Evolutionary conservation across 2,113 vertebrate genomes (phyloP), one percentile per base, ranked within the genome.

Genomic region (Spermophilus dauricus): DNA sequence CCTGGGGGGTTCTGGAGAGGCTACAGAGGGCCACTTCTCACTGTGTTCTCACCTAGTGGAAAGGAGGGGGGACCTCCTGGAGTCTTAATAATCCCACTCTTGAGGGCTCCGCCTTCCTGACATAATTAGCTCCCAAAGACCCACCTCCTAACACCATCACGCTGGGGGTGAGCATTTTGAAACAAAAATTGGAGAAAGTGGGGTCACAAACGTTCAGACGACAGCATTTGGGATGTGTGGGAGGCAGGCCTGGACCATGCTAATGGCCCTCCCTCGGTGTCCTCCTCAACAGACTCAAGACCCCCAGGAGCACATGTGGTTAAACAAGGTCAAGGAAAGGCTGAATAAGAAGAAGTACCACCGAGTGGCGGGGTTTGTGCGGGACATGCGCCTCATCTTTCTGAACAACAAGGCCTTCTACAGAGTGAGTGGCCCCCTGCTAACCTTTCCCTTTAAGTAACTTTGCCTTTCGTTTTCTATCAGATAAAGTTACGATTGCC

Each of bases 321-420:
- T 98, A 32, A 9, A 93, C 58, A 78, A 53, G 70, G 58, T 98
- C 70, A 97, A 80, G 94, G 5, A 39, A 26, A 86, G 18, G 17
- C 80, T 98, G 86, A 24, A 6, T 1, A 32, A 10, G 24, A 88
- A 91, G 28, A 0, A 1, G 4, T 97, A 97, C 63, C 0, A 0
- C 14, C 58, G 0, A 5, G 97, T 98, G n/a, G 13, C n/a, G 5
- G 70, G 0, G 0, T 98, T 98, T 17, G 83, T 98, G 24, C 9
- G 0, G 10, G 95, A 98, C 65, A 42, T 98, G 80, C 85, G 81
- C 30, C 76, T 84, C 84, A 78, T 96, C 81, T 96, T 97, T 80
- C 8, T 63, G 45, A 97, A 92, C 32, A n/a, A 69, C 84, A 85
- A 17, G n/a, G 1, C 1, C 2, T 6, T 42, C 69, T 86, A 80